Evolutionary conservation across 2,888 invertebrate species (phyloP), one percentile per base, ranked within the genome.

Genomic region (Diachrysia chrysitis): DNA sequence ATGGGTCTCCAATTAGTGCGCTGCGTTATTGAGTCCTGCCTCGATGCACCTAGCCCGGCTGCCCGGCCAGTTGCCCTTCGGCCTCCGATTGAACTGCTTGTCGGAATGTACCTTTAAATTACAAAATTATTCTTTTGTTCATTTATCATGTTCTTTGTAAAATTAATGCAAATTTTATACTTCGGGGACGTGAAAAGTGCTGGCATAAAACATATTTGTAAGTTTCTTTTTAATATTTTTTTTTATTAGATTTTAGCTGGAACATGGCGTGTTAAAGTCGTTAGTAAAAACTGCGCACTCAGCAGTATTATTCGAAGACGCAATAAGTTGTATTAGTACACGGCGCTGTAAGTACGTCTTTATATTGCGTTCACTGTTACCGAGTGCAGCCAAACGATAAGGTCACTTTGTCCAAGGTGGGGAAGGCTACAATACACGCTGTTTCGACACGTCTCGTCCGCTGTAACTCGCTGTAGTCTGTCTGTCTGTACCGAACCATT

Each of bases 341-440:
- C 54, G 37, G 58, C 63, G 58, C 58, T 58, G 51, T 66, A 75
- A 75, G 71, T 84, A 80, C 79, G 85, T 83, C 69, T 86, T 83
- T 89, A 86, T 78, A 87, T 81, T 89, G 88, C 89, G 88, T 69
- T 85, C 81, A 76, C 85, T 87, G 93, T 92, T 89, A 84, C 90
- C 73, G 88, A 92, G 92, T 93, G 94, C 94, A 92, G 84, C 85
- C 83, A 85, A 83, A 91, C 92, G 93, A 93, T 93, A 94, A 93
- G 93, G 92, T 93, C 93, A 90, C 85, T 86, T 84, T 84, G 87
- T 70, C 75, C 84, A 88, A 90, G 92, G 92, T 89, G 92, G 92
- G 92, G 92, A 87, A 81, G 76, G 85, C 84, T 84, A 87, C 87
- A 88, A 87, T 85, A 83, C 78, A 72, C 74, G 81, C 73, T 71